These are phyloP conservation scores for Itoplectis maculator DNA, from an alignment of 2,888 invertebrate genomes.

Conservation along the genomic window DNA sequence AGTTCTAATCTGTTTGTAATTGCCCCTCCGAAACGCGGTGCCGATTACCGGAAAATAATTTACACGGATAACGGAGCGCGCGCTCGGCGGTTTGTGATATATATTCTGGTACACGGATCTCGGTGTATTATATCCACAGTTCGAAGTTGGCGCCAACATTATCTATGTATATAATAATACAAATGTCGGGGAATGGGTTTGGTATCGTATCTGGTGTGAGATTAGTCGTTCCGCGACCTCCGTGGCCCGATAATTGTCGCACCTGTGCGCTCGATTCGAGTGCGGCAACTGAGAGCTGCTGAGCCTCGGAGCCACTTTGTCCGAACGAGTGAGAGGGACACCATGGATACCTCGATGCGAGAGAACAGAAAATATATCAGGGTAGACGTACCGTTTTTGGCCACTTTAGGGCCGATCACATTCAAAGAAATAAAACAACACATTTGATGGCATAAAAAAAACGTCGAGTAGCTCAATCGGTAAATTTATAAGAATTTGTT, in stretches of 20 bases:
- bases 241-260: slow-evolving; percentile 50
- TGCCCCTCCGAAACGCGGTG: slow-evolving; percentile 77
- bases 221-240: slow-evolving; percentile 50
- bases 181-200: slow-evolving; percentile 47
- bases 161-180: slow-evolving; percentile 43
- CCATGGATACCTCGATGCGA: slow-evolving; percentile 37
- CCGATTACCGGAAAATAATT: slow-evolving; percentile 79
- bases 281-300: background rate
- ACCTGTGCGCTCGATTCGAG: slow-evolving; percentile 32
- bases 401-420: no score
- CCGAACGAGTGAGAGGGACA: slow-evolving; percentile 1
- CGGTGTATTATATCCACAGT: background rate
- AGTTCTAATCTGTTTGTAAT: slow-evolving; percentile 82
- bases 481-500: no score
- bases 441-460: no score
- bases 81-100: slow-evolving; percentile 31
- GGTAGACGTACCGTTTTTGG: no score
- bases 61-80: slow-evolving; percentile 67
- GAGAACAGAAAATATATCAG: slow-evolving; percentile 26
- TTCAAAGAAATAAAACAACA: no score
- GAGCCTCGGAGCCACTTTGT: slow-evolving; percentile 19
- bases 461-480: no score
- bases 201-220: slow-evolving; percentile 40
- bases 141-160: slow-evolving; percentile 1
- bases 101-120: background rate